A percentile compares a stretch with the other conserved stretches of the same genome.
phyloP scores from a whole-genome alignment of 2,888 invertebrate species.

The Orgyia antiqua region DNA sequence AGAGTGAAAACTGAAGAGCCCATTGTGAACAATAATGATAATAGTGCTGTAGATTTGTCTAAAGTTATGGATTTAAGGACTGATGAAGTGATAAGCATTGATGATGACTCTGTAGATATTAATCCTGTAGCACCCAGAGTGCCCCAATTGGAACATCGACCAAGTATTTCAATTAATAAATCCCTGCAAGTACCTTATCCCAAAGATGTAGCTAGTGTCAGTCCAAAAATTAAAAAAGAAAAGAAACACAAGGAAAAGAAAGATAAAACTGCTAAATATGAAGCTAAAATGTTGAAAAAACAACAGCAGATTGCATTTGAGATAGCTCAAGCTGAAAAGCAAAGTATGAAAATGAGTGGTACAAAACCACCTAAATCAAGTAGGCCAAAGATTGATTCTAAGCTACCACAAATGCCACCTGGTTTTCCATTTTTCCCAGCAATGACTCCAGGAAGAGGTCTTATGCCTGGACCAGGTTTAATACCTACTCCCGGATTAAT shows the following conservation, averaged over 20 bases:
- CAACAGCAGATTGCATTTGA: conserved; percentile 64
- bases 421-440: conserved; percentile 68
- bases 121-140: conserved; percentile 41
- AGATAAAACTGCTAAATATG: conserved; percentile 66
- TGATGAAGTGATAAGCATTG: conserved; percentile 70
- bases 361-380: conserved; percentile 54
- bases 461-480: conserved; percentile 75
- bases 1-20: conserved; percentile 57
- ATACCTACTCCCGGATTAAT: conserved; percentile 70
- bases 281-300: conserved; percentile 66
- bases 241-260: conserved; percentile 74
- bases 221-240: conserved; percentile 79
- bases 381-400: conserved; percentile 62
- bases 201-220: conserved; percentile 74
- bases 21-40: conserved; percentile 72
- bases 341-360: conserved; percentile 51
- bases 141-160: conserved; percentile 39
- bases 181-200: conserved; percentile 65
- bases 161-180: conserved; percentile 64
- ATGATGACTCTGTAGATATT: conserved; percentile 67
- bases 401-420: conserved; percentile 59
- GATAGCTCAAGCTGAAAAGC: conserved; percentile 59
- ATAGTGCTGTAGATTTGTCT: conserved; percentile 70
- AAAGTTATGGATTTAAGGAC: conserved; percentile 69
- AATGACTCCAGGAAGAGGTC: conserved; percentile 68